Evolutionary conservation across 2,888 invertebrate genomes (phyloP).

Genomic region (Phorcus lineatus): DNA sequence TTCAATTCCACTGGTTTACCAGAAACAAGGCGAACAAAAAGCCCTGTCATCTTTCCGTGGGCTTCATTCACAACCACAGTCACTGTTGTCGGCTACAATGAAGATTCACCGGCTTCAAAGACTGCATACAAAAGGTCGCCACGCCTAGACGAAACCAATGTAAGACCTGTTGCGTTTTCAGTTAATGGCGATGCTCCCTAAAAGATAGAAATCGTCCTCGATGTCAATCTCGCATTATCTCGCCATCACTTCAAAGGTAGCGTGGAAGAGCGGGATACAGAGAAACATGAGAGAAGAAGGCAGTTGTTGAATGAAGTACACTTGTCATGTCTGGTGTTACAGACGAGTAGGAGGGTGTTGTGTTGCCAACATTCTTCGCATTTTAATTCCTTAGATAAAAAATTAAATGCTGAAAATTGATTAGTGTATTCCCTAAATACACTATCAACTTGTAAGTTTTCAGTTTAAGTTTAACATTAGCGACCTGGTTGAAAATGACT

Average conservation of each 20-base stretch:
- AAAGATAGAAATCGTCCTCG: neutral
- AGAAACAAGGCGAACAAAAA: neutral
- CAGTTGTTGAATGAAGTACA: too few relatives aligned
- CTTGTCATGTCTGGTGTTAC: too few relatives aligned
- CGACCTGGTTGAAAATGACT: too few relatives aligned
- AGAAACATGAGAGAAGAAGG: too few relatives aligned
- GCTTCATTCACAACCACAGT: neutral
- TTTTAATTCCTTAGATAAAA: too few relatives aligned
- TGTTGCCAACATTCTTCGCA: too few relatives aligned
- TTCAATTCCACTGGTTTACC: neutral
- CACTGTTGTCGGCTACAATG: neutral
- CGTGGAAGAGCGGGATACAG: too few relatives aligned
- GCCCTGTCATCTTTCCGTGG: neutral
- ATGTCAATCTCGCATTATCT: neutral
- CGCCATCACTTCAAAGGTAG: neutral
- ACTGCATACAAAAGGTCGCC: neutral
- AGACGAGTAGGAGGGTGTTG: too few relatives aligned
- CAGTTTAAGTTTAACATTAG: too few relatives aligned
- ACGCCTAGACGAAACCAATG: neutral
- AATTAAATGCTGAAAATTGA: too few relatives aligned
- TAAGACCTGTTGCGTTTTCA: constrained; percentile 3
- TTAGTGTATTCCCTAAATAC: too few relatives aligned
- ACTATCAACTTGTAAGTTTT: too few relatives aligned
- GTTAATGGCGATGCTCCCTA: neutral
- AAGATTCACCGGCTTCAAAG: neutral